Conservation (phyloP, 2,113 vertebrate species). For the Dissostichus mawsoni region DNA sequence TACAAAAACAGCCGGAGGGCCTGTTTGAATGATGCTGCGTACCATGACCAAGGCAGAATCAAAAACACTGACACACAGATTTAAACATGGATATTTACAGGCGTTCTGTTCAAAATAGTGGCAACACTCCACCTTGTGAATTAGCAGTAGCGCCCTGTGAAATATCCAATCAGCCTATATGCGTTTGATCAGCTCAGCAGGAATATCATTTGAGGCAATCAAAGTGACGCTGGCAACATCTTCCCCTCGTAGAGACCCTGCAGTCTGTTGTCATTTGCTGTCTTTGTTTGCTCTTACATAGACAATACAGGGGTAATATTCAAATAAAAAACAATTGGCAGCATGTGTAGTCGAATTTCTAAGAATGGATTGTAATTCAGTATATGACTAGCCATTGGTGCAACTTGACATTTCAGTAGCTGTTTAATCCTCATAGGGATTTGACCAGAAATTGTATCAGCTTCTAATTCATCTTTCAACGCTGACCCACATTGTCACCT, state of each 20-base stretch:
- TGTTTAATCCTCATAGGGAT: conserved; percentile 7
- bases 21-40: conserved; percentile 34
- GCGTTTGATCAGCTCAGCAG: conserved; percentile 71
- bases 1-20: conserved; percentile 46
- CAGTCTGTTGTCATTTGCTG: conserved; percentile 32
- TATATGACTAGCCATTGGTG: neutral
- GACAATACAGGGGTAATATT: conserved; percentile 31
- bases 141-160: conserved; percentile 64
- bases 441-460: neutral
- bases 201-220: conserved; percentile 68
- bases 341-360: conserved; percentile 18
- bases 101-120: conserved; percentile 23
- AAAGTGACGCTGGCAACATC: conserved; percentile 48
- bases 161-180: conserved; percentile 69
- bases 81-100: conserved; percentile 58
- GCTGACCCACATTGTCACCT: neutral
- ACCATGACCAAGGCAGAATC: conserved; percentile 41
- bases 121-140: conserved; percentile 58
- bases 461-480: neutral
- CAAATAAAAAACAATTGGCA: conserved; percentile 30
- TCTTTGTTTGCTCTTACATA: conserved; percentile 35
- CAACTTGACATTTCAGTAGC: neutral
- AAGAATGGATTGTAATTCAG: neutral
- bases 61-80: conserved; percentile 47
- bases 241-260: conserved; percentile 31